A percentile compares a stretch with the other conserved stretches of the same genome.
Evolutionary conservation across 1,140 invertebrate genomes (phyloP).

Genomic region (Arion vulgaris): DNA sequence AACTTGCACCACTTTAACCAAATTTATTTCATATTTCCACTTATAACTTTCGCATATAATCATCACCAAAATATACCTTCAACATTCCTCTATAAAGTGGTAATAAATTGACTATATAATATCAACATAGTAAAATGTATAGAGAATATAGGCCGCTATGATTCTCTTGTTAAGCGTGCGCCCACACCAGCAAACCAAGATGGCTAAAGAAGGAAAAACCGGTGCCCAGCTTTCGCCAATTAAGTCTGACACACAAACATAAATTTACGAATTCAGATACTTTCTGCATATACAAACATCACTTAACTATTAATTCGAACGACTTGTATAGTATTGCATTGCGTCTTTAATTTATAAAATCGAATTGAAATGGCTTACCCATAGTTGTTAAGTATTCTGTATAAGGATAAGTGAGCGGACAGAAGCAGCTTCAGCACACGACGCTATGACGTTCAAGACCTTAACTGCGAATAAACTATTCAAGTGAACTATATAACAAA

Average conservation of each 20-base stretch:
- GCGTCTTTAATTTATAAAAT: conserved; percentile 38
- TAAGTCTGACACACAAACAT: conserved; percentile 38
- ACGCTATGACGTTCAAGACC: conserved; percentile 39
- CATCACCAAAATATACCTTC: background rate
- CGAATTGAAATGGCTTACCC: conserved; percentile 41
- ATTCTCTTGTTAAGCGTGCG: conserved; percentile 30
- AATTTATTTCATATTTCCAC: background rate
- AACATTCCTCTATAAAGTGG: conserved; percentile 1
- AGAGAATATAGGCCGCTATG: conserved; percentile 26
- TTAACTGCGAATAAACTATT: conserved; percentile 43
- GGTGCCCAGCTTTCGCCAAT: conserved; percentile 36
- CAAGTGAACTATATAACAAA: conserved; percentile 42
- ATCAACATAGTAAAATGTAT: conserved; percentile 12
- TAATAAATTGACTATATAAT: conserved; percentile 8
- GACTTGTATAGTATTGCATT: conserved; percentile 22
- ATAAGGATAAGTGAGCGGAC: conserved; percentile 29
- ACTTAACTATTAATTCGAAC: conserved; percentile 27
- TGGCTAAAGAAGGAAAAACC: conserved; percentile 46
- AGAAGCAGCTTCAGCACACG: conserved; percentile 33
- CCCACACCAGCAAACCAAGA: conserved; percentile 40
- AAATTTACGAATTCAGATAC: conserved; percentile 32
- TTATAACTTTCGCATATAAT: background rate
- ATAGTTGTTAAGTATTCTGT: conserved; percentile 41
- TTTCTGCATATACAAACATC: conserved; percentile 18
- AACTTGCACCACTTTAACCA: background rate